Evolutionary conservation across 1,140 invertebrate species (phyloP).

Genomic region (Mylabris phalerata): DNA sequence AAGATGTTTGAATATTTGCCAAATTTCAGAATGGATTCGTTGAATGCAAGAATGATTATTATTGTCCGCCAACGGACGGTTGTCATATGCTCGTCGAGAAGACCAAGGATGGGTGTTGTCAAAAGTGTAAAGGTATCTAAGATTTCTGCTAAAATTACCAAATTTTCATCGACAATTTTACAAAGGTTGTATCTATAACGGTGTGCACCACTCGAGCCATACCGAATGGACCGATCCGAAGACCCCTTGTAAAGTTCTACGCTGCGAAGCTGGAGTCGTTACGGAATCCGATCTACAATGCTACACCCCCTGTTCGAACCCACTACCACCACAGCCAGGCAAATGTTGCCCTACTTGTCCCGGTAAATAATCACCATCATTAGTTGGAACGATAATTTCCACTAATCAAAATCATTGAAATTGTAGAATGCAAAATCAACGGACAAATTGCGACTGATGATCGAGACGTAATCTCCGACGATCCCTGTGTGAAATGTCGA

Average conservation of each 20-base stretch:
- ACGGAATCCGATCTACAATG: constrained; percentile 73
- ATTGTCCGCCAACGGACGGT: constrained; percentile 60
- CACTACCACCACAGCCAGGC: constrained; percentile 59
- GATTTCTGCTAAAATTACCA: no score
- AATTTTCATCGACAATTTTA: neutral
- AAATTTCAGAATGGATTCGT: constrained; percentile 58
- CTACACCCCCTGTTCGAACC: constrained; percentile 68
- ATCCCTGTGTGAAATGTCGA: constrained; percentile 80
- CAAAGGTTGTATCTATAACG: constrained; percentile 67
- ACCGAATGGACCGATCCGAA: constrained; percentile 65
- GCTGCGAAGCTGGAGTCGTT: constrained; percentile 76
- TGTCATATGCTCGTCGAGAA: constrained; percentile 58
- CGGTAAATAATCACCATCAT: constrained; percentile 44
- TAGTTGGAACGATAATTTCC: neutral
- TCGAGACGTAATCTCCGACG: constrained; percentile 67
- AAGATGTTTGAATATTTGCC: neutral
- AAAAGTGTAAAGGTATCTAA: constrained; percentile 59
- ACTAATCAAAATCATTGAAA: neutral
- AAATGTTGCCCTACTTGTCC: constrained; percentile 80
- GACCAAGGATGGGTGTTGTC: constrained; percentile 55
- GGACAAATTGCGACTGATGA: constrained; percentile 59
- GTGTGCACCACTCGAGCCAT: constrained; percentile 62
- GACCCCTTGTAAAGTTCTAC: constrained; percentile 62
- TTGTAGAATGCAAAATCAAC: constrained; percentile 68
- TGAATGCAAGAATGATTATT: constrained; percentile 52